phyloP scores from a whole-genome alignment of 2,888 invertebrate species.

The Anaspis maculata region DNA sequence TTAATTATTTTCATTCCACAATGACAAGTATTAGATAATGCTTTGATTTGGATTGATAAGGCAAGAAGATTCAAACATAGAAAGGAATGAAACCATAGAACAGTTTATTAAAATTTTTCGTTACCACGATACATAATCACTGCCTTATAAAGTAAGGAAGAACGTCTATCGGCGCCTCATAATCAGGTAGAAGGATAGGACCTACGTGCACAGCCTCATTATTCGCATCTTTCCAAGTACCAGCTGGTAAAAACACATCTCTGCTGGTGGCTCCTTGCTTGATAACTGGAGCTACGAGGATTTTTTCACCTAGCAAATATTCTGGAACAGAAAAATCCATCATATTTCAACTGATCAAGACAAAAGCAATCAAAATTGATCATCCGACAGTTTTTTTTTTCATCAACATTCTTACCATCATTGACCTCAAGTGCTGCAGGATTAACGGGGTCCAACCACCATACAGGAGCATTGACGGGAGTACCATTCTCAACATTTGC shows the following conservation, averaged over 20 bases:
- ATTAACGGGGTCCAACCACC: conserved; percentile 74
- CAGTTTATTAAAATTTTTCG: no score
- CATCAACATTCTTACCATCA: conserved; percentile 44
- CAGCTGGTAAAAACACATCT: conserved; percentile 68
- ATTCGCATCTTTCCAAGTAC: conserved; percentile 63
- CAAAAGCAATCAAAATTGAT: neutral
- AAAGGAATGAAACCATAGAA: no score
- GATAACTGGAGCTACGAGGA: conserved; percentile 73
- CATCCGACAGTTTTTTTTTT: neutral
- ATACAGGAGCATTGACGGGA: conserved; percentile 73
- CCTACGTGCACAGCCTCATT: conserved; percentile 45
- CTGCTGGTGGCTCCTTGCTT: conserved; percentile 51
- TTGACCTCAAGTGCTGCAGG: conserved; percentile 49
- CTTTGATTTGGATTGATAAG: no score
- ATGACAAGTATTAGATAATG: no score
- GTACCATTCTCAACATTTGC: conserved; percentile 51
- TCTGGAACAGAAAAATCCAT: no score
- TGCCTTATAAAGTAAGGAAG: conserved; percentile 56
- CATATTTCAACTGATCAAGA: no score
- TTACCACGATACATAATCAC: no score
- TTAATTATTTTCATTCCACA: no score
- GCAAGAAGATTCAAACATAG: no score
- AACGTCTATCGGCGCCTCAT: conserved; percentile 57
- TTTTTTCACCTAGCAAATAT: conserved; percentile 67
- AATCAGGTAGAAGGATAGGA: conserved; percentile 53